phyloP scores from a whole-genome alignment of 2,797 vertebrate genomes.

The Syndactyla subalaris region DNA sequence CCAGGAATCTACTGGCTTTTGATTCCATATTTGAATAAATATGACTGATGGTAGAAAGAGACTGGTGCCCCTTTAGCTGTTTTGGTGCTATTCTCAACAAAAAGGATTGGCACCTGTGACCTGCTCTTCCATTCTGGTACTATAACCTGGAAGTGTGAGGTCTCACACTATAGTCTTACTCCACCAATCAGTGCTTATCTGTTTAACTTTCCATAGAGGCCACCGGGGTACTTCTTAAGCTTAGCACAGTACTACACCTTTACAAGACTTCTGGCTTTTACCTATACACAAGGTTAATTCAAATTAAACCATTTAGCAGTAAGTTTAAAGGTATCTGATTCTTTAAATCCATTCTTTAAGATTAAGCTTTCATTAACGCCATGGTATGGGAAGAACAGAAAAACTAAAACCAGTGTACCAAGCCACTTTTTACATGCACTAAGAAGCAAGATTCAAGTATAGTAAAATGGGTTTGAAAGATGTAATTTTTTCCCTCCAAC shows the following conservation, averaged over 20 bases:
- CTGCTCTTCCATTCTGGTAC: background rate
- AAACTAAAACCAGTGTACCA: background rate
- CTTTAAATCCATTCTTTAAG: conserved; percentile 24
- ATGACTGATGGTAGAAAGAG: background rate
- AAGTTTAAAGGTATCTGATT: background rate
- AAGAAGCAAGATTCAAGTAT: background rate
- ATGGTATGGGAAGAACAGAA: background rate
- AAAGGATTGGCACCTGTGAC: background rate
- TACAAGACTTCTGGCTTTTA: background rate
- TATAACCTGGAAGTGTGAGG: fast-evolving
- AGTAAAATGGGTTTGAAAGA: background rate
- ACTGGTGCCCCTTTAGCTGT: background rate
- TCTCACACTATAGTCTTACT: background rate
- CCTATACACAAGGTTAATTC: background rate
- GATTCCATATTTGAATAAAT: background rate
- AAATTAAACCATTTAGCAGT: background rate
- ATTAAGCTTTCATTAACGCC: background rate
- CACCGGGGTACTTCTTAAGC: background rate
- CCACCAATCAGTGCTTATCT: background rate
- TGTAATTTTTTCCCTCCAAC: background rate
- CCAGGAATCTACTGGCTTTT: background rate
- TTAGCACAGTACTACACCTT: background rate
- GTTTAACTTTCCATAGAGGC: background rate
- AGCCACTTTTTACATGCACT: background rate
- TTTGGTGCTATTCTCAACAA: background rate